Evolutionary conservation across 2,888 invertebrate species (phyloP).

Genomic region (Chalcis sispes): DNA sequence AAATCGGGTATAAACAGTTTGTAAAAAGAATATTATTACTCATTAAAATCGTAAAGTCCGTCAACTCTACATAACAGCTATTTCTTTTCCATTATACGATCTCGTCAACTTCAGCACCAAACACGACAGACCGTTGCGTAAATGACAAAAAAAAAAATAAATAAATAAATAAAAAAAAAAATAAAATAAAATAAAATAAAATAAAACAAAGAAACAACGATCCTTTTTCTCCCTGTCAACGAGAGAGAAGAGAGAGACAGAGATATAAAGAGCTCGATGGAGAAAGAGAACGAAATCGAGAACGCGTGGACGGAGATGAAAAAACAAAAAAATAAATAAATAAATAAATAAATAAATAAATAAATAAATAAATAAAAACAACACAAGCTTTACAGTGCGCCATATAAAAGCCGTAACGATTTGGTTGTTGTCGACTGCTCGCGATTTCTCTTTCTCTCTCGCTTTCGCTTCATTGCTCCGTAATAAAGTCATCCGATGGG

Average conservation of each 20-base stretch:
- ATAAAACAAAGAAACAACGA: background rate
- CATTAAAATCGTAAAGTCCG: background rate
- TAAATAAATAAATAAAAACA: conserved; percentile 11
- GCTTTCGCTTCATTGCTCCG: conserved; percentile 38
- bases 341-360: no score
- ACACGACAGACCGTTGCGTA: background rate
- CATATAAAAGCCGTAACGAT: conserved; percentile 55
- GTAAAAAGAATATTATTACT: background rate
- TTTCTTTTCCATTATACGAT: background rate
- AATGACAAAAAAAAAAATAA: background rate
- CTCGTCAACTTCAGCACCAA: conserved; percentile 16
- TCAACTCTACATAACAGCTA: background rate
- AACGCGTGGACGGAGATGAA: background rate
- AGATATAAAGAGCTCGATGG: no score
- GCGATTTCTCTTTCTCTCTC: no score
- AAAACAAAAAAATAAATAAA: background rate
- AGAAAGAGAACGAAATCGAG: background rate
- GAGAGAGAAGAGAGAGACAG: background rate
- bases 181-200: background rate
- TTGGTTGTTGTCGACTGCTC: no score
- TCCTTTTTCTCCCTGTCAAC: background rate
- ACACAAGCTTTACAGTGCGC: conserved; percentile 42
- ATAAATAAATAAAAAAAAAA: background rate
- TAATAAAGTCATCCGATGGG: conserved; percentile 54
- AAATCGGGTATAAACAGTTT: no score